These are phyloP conservation scores for Semibalanus balanoides DNA, from an alignment of 1,140 invertebrate genomes.

Conservation along the genomic window DNA sequence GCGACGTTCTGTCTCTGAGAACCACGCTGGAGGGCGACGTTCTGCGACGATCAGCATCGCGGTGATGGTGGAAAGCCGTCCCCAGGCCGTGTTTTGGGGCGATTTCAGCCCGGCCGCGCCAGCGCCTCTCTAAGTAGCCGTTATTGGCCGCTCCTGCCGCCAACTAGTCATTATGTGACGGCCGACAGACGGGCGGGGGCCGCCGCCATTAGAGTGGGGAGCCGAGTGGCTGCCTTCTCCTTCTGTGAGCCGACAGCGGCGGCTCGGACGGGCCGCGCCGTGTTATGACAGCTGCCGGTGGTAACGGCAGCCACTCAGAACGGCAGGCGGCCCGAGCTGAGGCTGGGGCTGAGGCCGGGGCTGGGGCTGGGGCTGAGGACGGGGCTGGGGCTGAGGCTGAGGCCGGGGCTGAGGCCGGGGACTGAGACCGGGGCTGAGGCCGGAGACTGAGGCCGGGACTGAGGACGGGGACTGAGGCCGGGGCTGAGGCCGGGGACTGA, in stretches of 20 bases:
- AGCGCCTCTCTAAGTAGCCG: background rate
- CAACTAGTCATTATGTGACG: background rate
- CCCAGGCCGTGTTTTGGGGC: background rate
- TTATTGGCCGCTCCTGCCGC: background rate
- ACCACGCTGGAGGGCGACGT: no score
- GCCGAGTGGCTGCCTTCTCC: background rate
- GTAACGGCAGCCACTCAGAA: background rate
- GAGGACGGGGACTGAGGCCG: no score
- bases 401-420: background rate
- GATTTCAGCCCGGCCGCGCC: no score
- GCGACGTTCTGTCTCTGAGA: no score
- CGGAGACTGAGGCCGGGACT: no score
- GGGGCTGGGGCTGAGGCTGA: background rate
- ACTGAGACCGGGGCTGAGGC: no score
- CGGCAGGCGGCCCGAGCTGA: no score
- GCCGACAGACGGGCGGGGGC: background rate
- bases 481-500: no score
- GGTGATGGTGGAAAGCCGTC: no score
- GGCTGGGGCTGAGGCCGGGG: background rate
- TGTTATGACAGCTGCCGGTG: background rate
- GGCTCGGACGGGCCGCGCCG: background rate
- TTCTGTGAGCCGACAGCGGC: no score
- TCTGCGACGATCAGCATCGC: no score
- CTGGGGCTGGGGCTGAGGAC: background rate
- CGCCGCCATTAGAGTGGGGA: background rate